Conservation (phyloP, 2,797 vertebrate species). For the Propithecus deckenii region DNA sequence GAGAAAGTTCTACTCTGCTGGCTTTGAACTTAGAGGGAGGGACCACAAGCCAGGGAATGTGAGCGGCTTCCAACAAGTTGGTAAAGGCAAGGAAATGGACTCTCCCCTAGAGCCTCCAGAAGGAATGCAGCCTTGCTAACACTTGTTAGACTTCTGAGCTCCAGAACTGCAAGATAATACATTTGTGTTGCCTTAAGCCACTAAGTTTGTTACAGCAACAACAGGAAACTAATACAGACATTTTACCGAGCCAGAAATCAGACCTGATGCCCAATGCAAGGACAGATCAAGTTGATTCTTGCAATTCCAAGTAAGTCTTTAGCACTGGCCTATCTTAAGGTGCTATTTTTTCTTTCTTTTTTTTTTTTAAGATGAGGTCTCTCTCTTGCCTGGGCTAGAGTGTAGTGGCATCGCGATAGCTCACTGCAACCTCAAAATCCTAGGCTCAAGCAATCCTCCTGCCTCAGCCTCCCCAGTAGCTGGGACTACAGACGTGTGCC, state of each 20-base stretch:
- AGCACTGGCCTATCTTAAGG: neutral
- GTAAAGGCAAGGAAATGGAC: neutral
- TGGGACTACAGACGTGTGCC: too few relatives aligned
- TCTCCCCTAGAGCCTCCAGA: neutral
- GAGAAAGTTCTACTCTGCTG: neutral
- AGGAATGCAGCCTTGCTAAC: neutral
- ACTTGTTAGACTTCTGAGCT: neutral
- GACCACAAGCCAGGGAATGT: neutral
- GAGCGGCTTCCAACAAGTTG: neutral
- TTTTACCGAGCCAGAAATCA: neutral
- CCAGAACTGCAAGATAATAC: neutral
- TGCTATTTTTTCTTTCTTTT: too few relatives aligned
- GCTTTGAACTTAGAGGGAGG: neutral
- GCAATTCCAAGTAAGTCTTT: neutral
- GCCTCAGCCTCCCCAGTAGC: too few relatives aligned
- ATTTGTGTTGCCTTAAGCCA: neutral
- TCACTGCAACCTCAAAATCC: too few relatives aligned
- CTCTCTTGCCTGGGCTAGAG: too few relatives aligned
- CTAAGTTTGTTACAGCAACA: neutral
- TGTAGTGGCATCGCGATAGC: too few relatives aligned
- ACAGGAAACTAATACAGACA: neutral
- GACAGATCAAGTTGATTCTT: neutral
- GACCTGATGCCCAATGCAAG: neutral
- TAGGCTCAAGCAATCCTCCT: too few relatives aligned
- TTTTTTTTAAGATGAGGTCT: too few relatives aligned